A percentile compares a stretch with the other conserved stretches of the same genome.
These are phyloP conservation scores for Scomber japonicus DNA, from an alignment of 2,113 vertebrate genomes.

Conservation along the genomic window DNA sequence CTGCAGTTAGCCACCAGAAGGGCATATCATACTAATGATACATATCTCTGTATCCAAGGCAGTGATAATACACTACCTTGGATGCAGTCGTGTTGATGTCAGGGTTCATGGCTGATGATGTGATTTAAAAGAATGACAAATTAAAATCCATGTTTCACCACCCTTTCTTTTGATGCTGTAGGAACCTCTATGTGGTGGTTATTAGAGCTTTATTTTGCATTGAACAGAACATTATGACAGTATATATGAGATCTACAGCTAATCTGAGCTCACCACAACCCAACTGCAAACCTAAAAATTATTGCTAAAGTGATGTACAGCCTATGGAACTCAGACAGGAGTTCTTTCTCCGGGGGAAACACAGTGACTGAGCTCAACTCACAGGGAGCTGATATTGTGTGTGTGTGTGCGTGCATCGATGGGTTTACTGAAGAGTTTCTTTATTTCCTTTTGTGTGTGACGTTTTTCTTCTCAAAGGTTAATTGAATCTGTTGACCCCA, in stretches of 20 bases:
- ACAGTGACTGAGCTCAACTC: constrained; percentile 51
- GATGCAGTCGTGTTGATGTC: constrained; percentile 15
- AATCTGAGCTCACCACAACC: constrained; percentile 29
- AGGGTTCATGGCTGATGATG: constrained; percentile 16
- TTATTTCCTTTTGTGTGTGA: constrained; percentile 39
- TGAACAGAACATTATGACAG: constrained; percentile 18
- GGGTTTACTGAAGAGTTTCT: constrained; percentile 36
- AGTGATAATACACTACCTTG: constrained; percentile 6
- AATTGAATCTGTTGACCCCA: constrained; percentile 82
- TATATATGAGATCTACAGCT: constrained; percentile 41
- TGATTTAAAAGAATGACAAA: constrained; percentile 38
- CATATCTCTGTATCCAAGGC: background rate
- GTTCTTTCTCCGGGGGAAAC: constrained; percentile 40
- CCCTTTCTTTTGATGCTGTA: constrained; percentile 2
- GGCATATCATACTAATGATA: constrained; percentile 5
- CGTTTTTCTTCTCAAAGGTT: constrained; percentile 76
- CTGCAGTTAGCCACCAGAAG: background rate
- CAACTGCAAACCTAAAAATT: constrained; percentile 54
- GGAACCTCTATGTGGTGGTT: constrained; percentile 6
- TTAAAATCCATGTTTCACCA: constrained; percentile 22
- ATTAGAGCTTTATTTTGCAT: constrained; percentile 20
- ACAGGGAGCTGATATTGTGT: constrained; percentile 33
- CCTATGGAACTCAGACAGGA: constrained; percentile 13
- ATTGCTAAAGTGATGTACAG: constrained; percentile 37
- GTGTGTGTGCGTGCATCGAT: constrained; percentile 40